Conservation (phyloP, 2,888 invertebrate species). For the Andricus quercusramuli region DNA sequence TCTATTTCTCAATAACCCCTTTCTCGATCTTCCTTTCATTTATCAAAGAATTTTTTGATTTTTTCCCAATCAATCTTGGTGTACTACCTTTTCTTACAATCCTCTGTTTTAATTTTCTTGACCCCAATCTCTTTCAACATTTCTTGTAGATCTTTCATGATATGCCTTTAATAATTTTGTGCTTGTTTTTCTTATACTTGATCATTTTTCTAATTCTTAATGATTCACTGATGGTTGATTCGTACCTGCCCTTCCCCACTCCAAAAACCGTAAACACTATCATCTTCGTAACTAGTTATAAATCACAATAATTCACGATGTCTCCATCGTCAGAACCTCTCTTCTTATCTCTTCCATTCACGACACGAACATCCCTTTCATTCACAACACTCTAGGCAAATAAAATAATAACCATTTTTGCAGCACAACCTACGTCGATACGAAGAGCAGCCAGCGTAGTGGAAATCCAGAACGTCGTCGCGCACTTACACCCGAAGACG, state of each 20-base stretch:
- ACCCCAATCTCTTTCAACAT: too few relatives aligned
- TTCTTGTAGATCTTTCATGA: too few relatives aligned
- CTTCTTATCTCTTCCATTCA: not conserved
- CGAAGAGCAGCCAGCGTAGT: constrained; percentile 12
- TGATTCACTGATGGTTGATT: not conserved
- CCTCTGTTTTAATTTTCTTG: too few relatives aligned
- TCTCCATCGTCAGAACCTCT: not conserved
- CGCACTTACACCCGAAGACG: constrained; percentile 12
- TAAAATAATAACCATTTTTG: constrained; percentile 9
- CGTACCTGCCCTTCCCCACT: not conserved
- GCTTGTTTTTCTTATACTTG: too few relatives aligned
- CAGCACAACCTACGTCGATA: constrained; percentile 14
- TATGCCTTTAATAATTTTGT: too few relatives aligned
- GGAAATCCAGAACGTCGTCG: constrained; percentile 18
- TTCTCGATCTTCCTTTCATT: too few relatives aligned
- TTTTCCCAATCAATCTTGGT: too few relatives aligned
- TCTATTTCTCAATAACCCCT: too few relatives aligned
- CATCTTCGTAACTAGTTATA: constrained; percentile 25
- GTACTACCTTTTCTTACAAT: too few relatives aligned
- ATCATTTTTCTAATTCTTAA: too few relatives aligned
- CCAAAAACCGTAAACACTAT: constrained; percentile 21
- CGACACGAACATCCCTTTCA: constrained; percentile 14
- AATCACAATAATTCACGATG: constrained; percentile 35
- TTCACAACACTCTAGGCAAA: constrained; percentile 28
- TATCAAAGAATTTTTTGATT: too few relatives aligned